Base-by-base conservation (phyloP, 1,140 invertebrate genomes). In the Daktulosphaira vitifoliae region DNA sequence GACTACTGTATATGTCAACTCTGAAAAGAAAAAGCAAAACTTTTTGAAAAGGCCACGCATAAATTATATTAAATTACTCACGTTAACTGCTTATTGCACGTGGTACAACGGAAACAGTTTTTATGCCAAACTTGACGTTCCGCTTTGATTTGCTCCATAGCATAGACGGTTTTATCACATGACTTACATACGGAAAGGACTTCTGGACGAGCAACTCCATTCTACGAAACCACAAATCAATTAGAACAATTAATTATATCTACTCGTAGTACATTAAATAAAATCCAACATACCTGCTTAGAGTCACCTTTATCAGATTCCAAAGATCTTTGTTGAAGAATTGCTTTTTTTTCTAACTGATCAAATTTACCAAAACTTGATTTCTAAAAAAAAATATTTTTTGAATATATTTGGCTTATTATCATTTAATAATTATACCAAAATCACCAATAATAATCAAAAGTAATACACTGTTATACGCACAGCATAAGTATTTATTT, bases 121-220 rank as follows among this genome's bases (percentile, higher is more conserved):
- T 91, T 93, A 74, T 96, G 92, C 84, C 89, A 96, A 51, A 88
- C 80, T 25, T 82, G 76, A 70, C 84, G 85, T 74, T 92, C 91
- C 2, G 89, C 89, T 75, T 92, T 92, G 65, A 92, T 84, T 71
- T 90, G 84, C 75, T 96, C 92, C 90, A 95, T 94, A 77, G 90
- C 90, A 76, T 93, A 96, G 9, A 94, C 92, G 62, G 86, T 83
- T 72, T 91, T 89, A n/a, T 81, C 79, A 74, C 92, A 96, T 66
- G 84, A 81, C 70, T 84, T 84, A 72, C 90, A 95, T 65, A 81
- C 83, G 1, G 77, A 76, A 68, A 77, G 79, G 42, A 73, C 73
- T 51, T 82, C 77, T 22, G 74, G 73, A 70, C 77, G 75, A 68
- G 76, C 74, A 46, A 73, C 72, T 62, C 77, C 75, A 74, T 77